Conservation (phyloP, 2,888 invertebrate species). For the Eupeodes latifasciatus region DNA sequence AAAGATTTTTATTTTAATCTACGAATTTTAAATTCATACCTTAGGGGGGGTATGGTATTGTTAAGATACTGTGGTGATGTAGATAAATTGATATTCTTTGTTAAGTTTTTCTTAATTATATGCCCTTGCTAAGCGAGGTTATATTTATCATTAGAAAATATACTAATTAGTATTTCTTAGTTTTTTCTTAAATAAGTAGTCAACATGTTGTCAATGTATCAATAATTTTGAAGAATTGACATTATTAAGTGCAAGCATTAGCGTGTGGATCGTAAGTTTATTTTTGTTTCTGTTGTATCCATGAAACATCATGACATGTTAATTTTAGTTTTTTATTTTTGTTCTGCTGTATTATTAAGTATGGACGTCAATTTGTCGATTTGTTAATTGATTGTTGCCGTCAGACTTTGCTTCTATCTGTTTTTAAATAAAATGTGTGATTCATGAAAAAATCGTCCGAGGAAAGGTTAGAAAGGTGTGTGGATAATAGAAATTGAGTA, state of each 20-base stretch:
- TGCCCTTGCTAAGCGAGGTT: neutral
- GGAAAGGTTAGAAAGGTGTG: no score
- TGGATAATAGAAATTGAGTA: no score
- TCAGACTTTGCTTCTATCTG: no score
- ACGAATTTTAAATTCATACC: constrained; percentile 21
- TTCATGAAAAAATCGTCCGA: neutral
- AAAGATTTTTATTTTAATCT: neutral
- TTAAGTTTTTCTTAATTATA: neutral
- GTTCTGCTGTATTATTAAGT: neutral
- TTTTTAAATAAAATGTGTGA: neutral
- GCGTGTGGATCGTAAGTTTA: constrained; percentile 27
- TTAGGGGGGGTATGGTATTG: neutral
- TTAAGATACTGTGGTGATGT: neutral
- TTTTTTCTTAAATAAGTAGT: constrained; percentile 1
- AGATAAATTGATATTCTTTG: constrained; percentile 11
- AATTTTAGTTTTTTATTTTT: neutral
- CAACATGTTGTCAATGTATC: constrained; percentile 15
- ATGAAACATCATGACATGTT: neutral
- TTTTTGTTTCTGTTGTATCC: neutral
- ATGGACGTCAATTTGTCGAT: neutral
- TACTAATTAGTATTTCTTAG: constrained; percentile 23
- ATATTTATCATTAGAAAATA: neutral
- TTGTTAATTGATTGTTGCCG: neutral
- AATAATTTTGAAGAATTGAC: constrained; percentile 10
- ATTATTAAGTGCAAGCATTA: constrained; percentile 7